Percentiles rank a stretch among this genome's conserved stretches.
Evolutionary conservation across 2,113 vertebrate species (phyloP).

Genomic region (Speoplatyrhinus poulsoni): DNA sequence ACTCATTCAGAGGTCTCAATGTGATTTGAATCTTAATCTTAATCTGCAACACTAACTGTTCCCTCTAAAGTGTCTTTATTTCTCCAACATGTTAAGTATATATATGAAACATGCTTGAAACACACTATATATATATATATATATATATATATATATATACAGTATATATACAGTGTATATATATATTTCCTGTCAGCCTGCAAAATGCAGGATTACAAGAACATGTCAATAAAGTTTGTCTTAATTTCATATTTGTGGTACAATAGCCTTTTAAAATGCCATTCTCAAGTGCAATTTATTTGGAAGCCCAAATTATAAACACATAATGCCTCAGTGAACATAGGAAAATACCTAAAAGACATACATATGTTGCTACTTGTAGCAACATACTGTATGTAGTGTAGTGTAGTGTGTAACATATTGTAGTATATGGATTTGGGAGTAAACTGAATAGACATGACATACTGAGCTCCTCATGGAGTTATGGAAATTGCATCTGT

Average conservation of each 20-base stretch:
- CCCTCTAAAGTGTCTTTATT: background rate
- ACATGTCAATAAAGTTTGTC: background rate
- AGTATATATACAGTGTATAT: constrained; percentile 6
- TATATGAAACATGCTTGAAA: constrained; percentile 1
- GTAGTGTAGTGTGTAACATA: background rate
- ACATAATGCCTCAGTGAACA: background rate
- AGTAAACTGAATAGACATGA: constrained; percentile 26
- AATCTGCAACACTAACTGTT: constrained; percentile 43
- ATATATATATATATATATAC: constrained; percentile 5
- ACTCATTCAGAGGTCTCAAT: constrained; percentile 52
- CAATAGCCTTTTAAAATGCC: background rate
- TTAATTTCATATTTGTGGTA: background rate
- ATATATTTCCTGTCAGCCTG: constrained; percentile 2
- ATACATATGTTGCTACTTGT: constrained; percentile 18
- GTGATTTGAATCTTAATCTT: constrained; percentile 70
- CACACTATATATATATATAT: background rate
- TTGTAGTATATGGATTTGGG: constrained; percentile 19
- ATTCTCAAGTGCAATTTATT: background rate
- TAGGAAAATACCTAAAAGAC: constrained; percentile 9
- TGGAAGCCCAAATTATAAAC: constrained; percentile 1
- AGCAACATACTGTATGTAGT: background rate
- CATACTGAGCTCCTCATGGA: constrained; percentile 2
- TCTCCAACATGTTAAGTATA: background rate
- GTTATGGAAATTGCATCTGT: constrained; percentile 27
- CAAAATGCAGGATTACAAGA: background rate